Base-by-base conservation (phyloP, 2,113 vertebrate genomes). In the Steatornis caripensis region DNA sequence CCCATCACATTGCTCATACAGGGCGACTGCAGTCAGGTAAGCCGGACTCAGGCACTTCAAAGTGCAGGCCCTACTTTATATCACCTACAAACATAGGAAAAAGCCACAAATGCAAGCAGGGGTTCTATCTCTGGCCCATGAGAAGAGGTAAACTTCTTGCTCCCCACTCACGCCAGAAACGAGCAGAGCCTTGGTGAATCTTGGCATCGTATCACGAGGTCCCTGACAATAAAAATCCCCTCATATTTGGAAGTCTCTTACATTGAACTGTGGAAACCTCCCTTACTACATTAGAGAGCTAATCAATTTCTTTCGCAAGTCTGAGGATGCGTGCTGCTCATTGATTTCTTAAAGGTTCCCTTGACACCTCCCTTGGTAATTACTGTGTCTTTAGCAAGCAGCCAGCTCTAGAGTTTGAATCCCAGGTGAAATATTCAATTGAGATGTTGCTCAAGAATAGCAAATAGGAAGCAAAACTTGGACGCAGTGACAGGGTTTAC, bases 301-400 rank as follows among this genome's bases (percentile, higher is more conserved):
- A 95, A 97, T 97, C 95, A 95, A 96, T 97, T 97, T 92, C 68
- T 97, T 91, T 95, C 15, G 36, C 12, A 10, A 86, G 85, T 84
- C 90, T 94, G 84, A 84, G 79, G 39, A 91, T 90, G 79, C 77
- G 88, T 89, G 91, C 61, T 97, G 93, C 84, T 95, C 94, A 97
- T 96, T 96, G 97, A 97, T 96, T 97, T 96, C 95, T 95, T 70
- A 94, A 94, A 95, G 76, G 95, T 89, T 97, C 96, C 95, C 95
- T 69, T 94, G 97, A 94, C 69, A 85, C 86, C 86, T 93, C 85
- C 94, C 94, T 94, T 96, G 95, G 93, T 95, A 97, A 96, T 94
- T 96, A 95, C 84, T 76, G 90, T 74, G 86, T 89, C 92, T 93
- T 95, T 88, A 55, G 19, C 79, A 96, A 90, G 90, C 79, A 95